A percentile compares a stretch with the other conserved stretches of the same genome.
Conservation (phyloP, 2,888 invertebrate species). For the Panopea generosa region DNA sequence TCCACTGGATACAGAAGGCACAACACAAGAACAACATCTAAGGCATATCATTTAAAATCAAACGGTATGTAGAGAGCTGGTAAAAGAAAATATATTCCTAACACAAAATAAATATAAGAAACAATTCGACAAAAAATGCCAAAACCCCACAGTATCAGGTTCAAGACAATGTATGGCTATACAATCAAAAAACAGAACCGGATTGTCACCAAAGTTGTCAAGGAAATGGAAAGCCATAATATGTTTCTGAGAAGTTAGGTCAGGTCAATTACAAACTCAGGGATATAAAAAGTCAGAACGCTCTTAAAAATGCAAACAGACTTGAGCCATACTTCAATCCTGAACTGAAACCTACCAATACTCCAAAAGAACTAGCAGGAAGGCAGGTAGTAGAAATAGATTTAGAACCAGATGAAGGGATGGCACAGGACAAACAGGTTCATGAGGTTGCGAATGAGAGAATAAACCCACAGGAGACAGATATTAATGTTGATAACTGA, state of each 20-base stretch:
- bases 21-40: conserved; percentile 35
- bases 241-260: conserved; percentile 28
- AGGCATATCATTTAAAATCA: conserved; percentile 30
- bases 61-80: conserved; percentile 36
- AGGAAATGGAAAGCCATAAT: conserved; percentile 41
- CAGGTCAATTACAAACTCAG: not conserved
- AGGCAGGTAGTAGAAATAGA: conserved; percentile 2
- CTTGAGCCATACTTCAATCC: conserved; percentile 37
- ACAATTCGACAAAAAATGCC: conserved; percentile 29
- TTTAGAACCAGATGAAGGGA: conserved; percentile 13
- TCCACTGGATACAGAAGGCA: conserved; percentile 49
- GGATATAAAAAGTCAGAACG: conserved; percentile 25
- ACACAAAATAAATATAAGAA: conserved; percentile 46
- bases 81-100: conserved; percentile 37
- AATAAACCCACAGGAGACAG: not conserved
- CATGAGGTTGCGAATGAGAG: too few species aligned
- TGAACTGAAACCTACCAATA: conserved; percentile 38
- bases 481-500: not conserved
- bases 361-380: conserved; percentile 18
- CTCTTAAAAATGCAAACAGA: conserved; percentile 34
- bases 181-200: conserved; percentile 24
- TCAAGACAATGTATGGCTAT: conserved; percentile 39
- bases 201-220: conserved; percentile 34
- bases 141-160: conserved; percentile 21
- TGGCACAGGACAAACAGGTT: not conserved